These are phyloP conservation scores for Paguma larvata DNA, from an alignment of 2,797 vertebrate genomes.

Conservation along the genomic window DNA sequence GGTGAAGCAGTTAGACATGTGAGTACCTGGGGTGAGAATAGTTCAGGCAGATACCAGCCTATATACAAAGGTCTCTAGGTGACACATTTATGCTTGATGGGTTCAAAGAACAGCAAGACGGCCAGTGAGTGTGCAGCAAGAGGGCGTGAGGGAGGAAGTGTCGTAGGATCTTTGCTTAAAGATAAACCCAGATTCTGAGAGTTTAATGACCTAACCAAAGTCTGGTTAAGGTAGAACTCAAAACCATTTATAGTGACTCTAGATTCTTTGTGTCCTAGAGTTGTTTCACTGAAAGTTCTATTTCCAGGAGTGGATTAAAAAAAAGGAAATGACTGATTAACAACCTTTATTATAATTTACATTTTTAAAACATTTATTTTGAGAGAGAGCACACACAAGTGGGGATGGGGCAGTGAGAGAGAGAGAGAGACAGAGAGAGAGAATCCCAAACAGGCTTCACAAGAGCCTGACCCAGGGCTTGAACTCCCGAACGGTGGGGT, in stretches of 20 bases:
- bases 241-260: not conserved
- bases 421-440: too few relatives aligned
- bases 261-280: not conserved
- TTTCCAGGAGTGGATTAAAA: not conserved
- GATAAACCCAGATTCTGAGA: not conserved
- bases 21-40: not conserved
- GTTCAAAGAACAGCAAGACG: not conserved
- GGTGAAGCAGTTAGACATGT: not conserved
- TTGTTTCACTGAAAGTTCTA: slow-evolving; percentile 2
- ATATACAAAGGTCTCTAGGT: not conserved
- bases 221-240: not conserved
- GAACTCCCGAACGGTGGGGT: too few relatives aligned
- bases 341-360: not conserved
- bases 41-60: not conserved
- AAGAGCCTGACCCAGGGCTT: too few relatives aligned
- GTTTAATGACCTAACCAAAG: not conserved
- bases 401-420: too few relatives aligned
- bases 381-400: too few relatives aligned
- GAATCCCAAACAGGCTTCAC: too few relatives aligned
- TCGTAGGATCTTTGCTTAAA: not conserved
- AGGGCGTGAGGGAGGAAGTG: not conserved
- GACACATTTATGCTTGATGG: not conserved
- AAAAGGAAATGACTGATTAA: not conserved
- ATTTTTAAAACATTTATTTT: not conserved
- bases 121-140: not conserved